These are phyloP conservation scores for Congeria kusceri DNA, from an alignment of 2,888 invertebrate species.

Conservation along the genomic window DNA sequence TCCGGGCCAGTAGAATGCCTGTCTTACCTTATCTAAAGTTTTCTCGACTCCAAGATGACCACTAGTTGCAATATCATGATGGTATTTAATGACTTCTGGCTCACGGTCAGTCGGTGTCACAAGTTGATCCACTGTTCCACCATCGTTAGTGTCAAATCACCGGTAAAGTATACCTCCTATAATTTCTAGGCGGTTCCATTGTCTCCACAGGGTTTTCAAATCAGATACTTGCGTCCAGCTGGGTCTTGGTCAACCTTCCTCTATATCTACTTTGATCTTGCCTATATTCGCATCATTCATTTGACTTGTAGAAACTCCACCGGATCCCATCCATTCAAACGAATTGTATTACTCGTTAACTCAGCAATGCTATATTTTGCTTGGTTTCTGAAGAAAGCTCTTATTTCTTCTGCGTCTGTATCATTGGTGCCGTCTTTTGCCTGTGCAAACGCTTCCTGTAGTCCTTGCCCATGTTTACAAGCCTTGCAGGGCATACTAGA, in stretches of 20 bases:
- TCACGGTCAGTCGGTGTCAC: constrained; percentile 18
- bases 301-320: constrained; percentile 4
- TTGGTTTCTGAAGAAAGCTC: not conserved
- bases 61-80: constrained; percentile 8
- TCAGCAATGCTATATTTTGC: not conserved
- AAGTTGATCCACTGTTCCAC: constrained; percentile 8
- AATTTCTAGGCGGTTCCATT: constrained; percentile 58
- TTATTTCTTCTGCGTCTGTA: not conserved
- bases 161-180: constrained; percentile 48
- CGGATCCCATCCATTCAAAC: not conserved
- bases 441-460: constrained; percentile 7
- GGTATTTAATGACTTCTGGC: constrained; percentile 32
- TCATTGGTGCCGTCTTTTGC: not conserved
- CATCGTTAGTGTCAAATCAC: constrained; percentile 28
- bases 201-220: constrained; percentile 53
- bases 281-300: constrained; percentile 30
- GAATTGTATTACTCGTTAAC: constrained; percentile 3
- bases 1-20: constrained; percentile 47
- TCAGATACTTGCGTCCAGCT: constrained; percentile 18
- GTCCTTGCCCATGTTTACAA: constrained; percentile 30
- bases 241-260: constrained; percentile 15
- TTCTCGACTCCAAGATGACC: constrained; percentile 62
- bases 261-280: not conserved
- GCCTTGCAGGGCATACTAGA: constrained; percentile 42
- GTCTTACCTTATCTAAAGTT: constrained; percentile 26